Evolutionary conservation across 2,797 vertebrate species (phyloP).

Genomic region (Falco peregrinus): DNA sequence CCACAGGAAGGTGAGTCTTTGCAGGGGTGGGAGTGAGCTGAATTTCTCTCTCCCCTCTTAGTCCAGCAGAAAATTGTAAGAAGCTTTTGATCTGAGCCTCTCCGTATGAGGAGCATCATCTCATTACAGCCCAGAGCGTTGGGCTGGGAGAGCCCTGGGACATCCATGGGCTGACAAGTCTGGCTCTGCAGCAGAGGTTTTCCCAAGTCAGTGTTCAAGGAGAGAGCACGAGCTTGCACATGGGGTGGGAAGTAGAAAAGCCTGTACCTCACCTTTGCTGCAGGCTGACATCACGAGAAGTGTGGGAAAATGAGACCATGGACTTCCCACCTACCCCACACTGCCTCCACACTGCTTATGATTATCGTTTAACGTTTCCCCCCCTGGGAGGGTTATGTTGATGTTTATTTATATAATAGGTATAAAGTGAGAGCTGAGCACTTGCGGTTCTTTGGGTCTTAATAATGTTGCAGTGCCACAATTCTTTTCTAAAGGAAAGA

Average conservation of each 20-base stretch:
- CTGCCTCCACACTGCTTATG: not conserved
- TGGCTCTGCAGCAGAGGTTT: not conserved
- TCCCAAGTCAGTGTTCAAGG: not conserved
- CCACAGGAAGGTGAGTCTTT: not conserved
- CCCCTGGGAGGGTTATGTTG: not conserved
- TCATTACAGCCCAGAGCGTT: not conserved
- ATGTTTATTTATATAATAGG: not conserved
- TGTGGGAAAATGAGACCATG: rapidly evolving
- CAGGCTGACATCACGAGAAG: not conserved
- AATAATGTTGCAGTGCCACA: not conserved
- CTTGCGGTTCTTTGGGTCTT: not conserved
- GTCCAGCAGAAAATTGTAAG: not conserved
- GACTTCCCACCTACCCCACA: not conserved
- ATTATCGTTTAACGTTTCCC: not conserved
- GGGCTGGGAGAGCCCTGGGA: not conserved
- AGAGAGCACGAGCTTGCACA: rapidly evolving
- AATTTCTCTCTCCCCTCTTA: not conserved
- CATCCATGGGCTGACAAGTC: not conserved
- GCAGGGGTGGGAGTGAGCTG: not conserved
- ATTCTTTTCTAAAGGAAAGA: not conserved
- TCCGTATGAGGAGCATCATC: not conserved
- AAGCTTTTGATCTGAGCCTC: not conserved
- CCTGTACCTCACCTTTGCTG: not conserved
- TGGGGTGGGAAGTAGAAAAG: not conserved
- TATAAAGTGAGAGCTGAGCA: not conserved